These are phyloP conservation scores for Apomyelois bistriatella DNA, from an alignment of 2,888 invertebrate species.

Conservation along the genomic window DNA sequence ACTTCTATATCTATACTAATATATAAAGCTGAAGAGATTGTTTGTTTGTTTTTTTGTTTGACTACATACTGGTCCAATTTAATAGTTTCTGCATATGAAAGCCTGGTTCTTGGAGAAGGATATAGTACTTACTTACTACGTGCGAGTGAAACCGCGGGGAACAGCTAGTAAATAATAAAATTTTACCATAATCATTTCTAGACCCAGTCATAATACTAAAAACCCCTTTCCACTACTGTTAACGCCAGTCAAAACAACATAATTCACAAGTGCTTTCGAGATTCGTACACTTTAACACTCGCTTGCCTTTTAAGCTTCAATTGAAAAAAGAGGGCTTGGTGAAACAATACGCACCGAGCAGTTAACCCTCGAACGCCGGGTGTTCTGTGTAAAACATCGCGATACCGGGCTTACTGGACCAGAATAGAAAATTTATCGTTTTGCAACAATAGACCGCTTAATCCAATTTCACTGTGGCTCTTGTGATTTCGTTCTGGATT, in stretches of 20 bases:
- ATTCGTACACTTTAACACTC: conserved; percentile 13
- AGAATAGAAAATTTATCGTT: conserved; percentile 67
- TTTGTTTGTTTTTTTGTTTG: too few species aligned
- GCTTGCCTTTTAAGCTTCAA: conserved; percentile 16
- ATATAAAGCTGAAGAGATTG: too few species aligned
- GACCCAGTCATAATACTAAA: too few species aligned
- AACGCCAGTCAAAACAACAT: background rate
- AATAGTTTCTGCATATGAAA: too few species aligned
- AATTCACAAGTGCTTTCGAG: background rate
- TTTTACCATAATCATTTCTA: too few species aligned
- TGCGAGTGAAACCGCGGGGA: too few species aligned
- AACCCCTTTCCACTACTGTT: too few species aligned
- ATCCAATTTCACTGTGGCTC: conserved; percentile 51
- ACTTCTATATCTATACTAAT: too few species aligned
- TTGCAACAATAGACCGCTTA: conserved; percentile 59
- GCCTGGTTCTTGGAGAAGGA: too few species aligned
- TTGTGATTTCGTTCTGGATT: conserved; percentile 55
- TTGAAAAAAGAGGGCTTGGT: conserved; percentile 18
- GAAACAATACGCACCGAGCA: conserved; percentile 24
- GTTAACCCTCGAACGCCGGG: conserved; percentile 21
- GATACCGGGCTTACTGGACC: conserved; percentile 45
- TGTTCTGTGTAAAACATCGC: conserved; percentile 41
- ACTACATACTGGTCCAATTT: too few species aligned
- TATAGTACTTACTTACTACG: too few species aligned
- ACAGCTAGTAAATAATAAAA: too few species aligned